Evolutionary conservation across 1,140 invertebrate genomes (phyloP), one percentile per base, ranked within the genome.

Genomic region (Dendroctonus ponderosae): DNA sequence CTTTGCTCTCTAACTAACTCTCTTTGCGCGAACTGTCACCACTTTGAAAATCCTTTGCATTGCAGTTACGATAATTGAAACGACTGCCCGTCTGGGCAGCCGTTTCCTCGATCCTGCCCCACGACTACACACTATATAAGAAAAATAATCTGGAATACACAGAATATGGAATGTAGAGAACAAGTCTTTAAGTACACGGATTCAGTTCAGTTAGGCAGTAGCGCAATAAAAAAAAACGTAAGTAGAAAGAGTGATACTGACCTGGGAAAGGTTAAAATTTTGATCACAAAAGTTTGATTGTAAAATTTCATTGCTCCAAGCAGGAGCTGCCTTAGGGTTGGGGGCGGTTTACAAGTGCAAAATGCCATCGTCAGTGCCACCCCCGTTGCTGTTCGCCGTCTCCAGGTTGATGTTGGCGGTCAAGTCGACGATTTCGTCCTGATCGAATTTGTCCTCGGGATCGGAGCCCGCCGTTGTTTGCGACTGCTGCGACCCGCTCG

Each of bases 381-480:
- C 78, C 40, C 81, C 76, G 37, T 59, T 61, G 37, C 56, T 56
- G 51, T 82, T 80, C 37, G 81, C 73, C 9, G 65, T 51, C 26
- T 60, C 57, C 57, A 64, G 38, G 39, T 64, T 52, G 44, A 62
- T 65, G 41, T 40, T 61, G 12, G 41, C 81, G 81, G 89, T 91
- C 41, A 92, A 82, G 81, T 92, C 90, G 58, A 91, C 84, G 64
- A 92, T 90, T 75, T 84, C 83, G 74, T 84, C 83, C 72, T 84
- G 81, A 75, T 83, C 82, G 62, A 80, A 81, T 46, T 82, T 80
- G 62, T 86, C 83, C 53, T 86, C 84, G 69, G 86, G 81, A 72
- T 85, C 82, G 71, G 78, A 87, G 77, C 73, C 86, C 49, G 82
- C 87, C 43, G 86, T 87, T 70, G 87, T 86, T 62, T 85, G 86